phyloP scores from a whole-genome alignment of 2,113 vertebrate species.

The Cebus imitator region DNA sequence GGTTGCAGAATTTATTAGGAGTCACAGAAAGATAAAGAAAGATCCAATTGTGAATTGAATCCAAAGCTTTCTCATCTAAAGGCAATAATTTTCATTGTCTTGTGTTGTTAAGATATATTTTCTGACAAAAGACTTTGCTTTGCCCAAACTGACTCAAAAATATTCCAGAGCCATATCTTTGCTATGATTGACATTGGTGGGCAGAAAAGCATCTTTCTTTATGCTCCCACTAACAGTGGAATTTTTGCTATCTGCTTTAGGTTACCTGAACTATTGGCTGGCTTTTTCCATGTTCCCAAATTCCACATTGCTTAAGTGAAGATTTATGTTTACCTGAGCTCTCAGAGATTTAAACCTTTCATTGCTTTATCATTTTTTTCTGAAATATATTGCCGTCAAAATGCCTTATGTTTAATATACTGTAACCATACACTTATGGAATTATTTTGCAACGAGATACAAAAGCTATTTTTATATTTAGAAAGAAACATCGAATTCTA shows the following conservation, averaged over 20 bases:
- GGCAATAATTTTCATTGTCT: background rate
- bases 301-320: background rate
- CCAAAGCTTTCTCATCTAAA: conserved; percentile 27
- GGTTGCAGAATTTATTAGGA: background rate
- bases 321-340: background rate
- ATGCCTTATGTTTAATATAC: background rate
- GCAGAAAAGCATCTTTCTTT: background rate
- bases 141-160: background rate
- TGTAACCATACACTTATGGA: background rate
- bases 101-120: conserved; percentile 37
- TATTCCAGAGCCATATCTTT: background rate
- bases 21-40: conserved; percentile 7
- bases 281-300: background rate
- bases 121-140: conserved; percentile 9
- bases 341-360: background rate
- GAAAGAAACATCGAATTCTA: background rate
- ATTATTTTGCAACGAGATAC: background rate
- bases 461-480: background rate
- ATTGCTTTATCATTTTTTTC: background rate
- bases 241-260: background rate
- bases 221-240: conserved; percentile 20
- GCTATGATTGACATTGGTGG: background rate
- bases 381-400: background rate
- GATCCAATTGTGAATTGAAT: background rate
- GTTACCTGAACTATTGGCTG: background rate